These are phyloP conservation scores for Palythoa grandis DNA, from an alignment of 92 coral and sea anemone species.

Conservation along the genomic window DNA sequence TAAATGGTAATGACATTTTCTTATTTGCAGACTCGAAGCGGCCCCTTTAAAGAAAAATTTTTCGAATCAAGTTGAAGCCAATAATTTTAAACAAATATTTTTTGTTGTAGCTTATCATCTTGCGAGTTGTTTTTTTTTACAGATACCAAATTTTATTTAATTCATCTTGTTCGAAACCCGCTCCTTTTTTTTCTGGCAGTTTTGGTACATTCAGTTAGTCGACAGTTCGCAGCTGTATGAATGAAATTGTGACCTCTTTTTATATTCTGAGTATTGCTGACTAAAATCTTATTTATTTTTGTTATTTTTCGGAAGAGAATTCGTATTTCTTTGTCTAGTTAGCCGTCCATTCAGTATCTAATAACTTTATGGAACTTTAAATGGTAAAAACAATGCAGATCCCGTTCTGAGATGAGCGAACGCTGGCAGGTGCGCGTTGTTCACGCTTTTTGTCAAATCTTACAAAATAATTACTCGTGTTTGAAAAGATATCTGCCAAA, in stretches of 20 bases:
- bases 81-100: slow-evolving; percentile 4
- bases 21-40: slow-evolving; percentile 41
- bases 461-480: not conserved
- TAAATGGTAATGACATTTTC: slow-evolving; percentile 31
- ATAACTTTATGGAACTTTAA: not conserved
- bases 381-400: not conserved
- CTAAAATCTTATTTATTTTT: not conserved
- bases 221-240: slow-evolving; percentile 15
- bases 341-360: not conserved
- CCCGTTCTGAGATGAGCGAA: not conserved
- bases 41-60: not conserved
- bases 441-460: not conserved
- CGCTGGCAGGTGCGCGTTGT: not conserved
- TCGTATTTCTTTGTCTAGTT: not conserved
- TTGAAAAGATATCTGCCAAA: not conserved
- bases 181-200: not conserved
- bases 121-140: not conserved
- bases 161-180: not conserved
- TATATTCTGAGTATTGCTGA: not conserved
- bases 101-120: not conserved
- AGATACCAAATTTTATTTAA: not conserved
- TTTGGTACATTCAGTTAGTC: not conserved
- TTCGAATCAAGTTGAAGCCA: slow-evolving; percentile 38
- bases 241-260: not conserved
- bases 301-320: slow-evolving; percentile 1